Evolutionary conservation across 1,140 invertebrate species (phyloP).

Genomic region (Drosophila bocki): DNA sequence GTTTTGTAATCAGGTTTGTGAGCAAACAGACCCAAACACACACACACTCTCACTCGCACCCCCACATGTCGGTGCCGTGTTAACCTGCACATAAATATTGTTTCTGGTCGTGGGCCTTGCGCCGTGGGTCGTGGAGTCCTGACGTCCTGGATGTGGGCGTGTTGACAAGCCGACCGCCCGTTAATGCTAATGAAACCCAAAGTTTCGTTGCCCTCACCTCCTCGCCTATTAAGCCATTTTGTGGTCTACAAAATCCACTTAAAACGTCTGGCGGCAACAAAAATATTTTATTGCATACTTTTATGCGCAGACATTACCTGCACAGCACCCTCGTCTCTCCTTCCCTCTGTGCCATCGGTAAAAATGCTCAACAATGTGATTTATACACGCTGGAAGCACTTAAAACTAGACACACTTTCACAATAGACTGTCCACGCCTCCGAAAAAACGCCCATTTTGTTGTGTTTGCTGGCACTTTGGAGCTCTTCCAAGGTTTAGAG

Average conservation of each 20-base stretch:
- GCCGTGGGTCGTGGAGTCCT: conserved; percentile 6
- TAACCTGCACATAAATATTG: conserved; percentile 78
- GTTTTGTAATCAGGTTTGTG: conserved; percentile 81
- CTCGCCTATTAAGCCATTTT: conserved; percentile 55
- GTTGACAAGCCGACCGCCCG: conserved; percentile 68
- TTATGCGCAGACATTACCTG: conserved; percentile 70
- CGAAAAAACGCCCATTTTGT: conserved; percentile 41
- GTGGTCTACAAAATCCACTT: conserved; percentile 60
- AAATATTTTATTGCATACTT: conserved; percentile 74
- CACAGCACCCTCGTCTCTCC: not conserved
- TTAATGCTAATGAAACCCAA: conserved; percentile 72
- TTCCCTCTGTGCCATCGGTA: conserved; percentile 1
- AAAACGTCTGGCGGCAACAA: conserved; percentile 55
- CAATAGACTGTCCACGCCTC: conserved; percentile 62
- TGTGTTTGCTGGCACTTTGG: conserved; percentile 62
- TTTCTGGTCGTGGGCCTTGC: conserved; percentile 31
- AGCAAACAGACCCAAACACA: conserved; percentile 68
- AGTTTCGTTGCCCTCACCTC: conserved; percentile 19
- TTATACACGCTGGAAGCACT: conserved; percentile 75
- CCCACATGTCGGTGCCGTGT: conserved; percentile 32
- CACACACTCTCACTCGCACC: conserved; percentile 16
- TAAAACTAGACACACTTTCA: conserved; percentile 74
- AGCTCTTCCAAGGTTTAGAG: conserved; percentile 46
- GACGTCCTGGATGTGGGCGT: conserved; percentile 38
- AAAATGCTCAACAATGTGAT: conserved; percentile 68